These are phyloP conservation scores for Eolophus roseicapilla DNA, from an alignment of 2,113 vertebrate species.

Conservation along the genomic window DNA sequence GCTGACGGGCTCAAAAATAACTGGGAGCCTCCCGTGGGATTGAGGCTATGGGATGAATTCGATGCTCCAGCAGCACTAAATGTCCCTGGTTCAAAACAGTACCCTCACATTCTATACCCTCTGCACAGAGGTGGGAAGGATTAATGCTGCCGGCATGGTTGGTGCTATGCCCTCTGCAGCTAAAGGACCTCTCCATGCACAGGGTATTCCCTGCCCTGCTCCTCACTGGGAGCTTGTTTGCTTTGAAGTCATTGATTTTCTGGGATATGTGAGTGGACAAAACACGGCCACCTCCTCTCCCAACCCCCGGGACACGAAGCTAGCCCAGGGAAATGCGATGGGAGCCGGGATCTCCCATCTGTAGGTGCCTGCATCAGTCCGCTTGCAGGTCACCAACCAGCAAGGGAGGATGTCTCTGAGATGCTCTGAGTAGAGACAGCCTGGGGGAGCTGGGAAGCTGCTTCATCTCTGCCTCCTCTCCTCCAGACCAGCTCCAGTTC, in stretches of 20 bases:
- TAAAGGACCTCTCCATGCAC: neutral
- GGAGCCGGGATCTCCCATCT: neutral
- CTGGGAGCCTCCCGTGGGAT: neutral
- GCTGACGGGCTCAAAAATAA: constrained; percentile 8
- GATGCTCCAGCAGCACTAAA: neutral
- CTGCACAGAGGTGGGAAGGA: neutral
- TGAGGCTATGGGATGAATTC: constrained; percentile 23
- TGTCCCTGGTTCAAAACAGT: neutral
- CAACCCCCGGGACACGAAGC: neutral
- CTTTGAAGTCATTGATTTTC: neutral
- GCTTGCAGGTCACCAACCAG: neutral
- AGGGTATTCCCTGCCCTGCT: neutral
- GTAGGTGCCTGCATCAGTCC: neutral
- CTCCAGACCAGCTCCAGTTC: neutral
- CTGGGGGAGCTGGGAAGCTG: neutral
- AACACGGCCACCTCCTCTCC: neutral
- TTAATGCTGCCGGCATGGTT: neutral
- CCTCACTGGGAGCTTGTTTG: neutral
- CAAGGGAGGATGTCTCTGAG: accelerated
- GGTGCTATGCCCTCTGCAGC: accelerated
- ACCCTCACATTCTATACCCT: neutral
- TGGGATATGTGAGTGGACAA: neutral
- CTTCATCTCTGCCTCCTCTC: neutral
- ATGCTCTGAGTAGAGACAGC: neutral
- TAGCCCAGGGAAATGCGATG: neutral